These are phyloP conservation scores for Bombus sylvicola DNA, from an alignment of 1,140 invertebrate genomes.

Conservation along the genomic window DNA sequence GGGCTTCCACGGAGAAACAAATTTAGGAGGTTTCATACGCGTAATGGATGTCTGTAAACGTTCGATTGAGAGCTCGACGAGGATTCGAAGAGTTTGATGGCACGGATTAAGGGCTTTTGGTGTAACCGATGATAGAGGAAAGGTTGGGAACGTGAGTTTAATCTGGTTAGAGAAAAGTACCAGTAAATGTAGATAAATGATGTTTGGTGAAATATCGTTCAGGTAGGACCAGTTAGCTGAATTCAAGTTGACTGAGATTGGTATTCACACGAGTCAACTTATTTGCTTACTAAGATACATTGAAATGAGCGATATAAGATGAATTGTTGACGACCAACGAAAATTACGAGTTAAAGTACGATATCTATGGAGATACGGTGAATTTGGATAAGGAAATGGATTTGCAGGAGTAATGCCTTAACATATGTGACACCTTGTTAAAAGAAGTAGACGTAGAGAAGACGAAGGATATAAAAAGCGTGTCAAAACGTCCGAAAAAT, in stretches of 20 bases:
- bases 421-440: too few species aligned
- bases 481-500: too few species aligned
- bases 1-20: conserved; percentile 9
- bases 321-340: too few species aligned
- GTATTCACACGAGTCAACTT: background rate
- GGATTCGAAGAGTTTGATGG: background rate
- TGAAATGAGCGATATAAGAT: too few species aligned
- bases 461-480: too few species aligned
- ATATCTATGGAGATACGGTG: too few species aligned
- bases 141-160: background rate
- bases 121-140: background rate
- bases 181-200: background rate
- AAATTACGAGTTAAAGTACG: too few species aligned
- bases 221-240: background rate
- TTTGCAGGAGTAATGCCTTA: too few species aligned
- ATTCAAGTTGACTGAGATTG: background rate
- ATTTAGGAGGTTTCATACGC: conserved; percentile 57
- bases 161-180: background rate
- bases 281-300: background rate
- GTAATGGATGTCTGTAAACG: conserved; percentile 50
- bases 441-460: too few species aligned
- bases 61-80: background rate
- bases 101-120: background rate
- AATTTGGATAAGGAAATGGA: too few species aligned
- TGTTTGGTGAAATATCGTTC: background rate